Evolutionary conservation across 2,113 vertebrate genomes (phyloP).

Genomic region (Tricholaema leucomelas): DNA sequence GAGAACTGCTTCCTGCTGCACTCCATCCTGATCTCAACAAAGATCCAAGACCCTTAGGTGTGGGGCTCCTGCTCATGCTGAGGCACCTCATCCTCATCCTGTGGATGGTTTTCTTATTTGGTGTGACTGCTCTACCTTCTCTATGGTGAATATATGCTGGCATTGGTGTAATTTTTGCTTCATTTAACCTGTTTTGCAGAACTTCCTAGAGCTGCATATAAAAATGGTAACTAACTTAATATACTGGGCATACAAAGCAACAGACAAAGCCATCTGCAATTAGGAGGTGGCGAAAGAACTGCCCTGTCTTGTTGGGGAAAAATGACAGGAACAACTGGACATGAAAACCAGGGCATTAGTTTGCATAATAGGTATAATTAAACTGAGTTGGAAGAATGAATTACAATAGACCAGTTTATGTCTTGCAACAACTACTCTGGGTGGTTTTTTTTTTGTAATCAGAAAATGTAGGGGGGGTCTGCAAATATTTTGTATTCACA

Average conservation of each 20-base stretch:
- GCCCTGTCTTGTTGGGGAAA: not conserved
- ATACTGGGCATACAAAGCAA: not conserved
- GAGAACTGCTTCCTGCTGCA: not conserved
- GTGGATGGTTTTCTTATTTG: no score
- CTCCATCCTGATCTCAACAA: not conserved
- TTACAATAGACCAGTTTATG: not conserved
- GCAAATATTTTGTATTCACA: not conserved
- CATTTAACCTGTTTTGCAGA: not conserved
- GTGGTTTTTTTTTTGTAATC: not conserved
- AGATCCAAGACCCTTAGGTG: no score
- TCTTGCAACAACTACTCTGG: not conserved
- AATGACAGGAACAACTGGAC: not conserved
- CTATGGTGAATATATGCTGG: no score
- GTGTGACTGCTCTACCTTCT: no score
- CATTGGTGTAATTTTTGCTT: no score
- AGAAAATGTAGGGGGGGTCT: not conserved
- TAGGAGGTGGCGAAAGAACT: not conserved
- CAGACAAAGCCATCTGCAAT: not conserved
- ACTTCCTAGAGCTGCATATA: not conserved
- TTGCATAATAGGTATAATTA: not conserved
- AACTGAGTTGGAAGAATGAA: not conserved
- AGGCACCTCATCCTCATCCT: no score
- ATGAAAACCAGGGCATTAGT: not conserved
- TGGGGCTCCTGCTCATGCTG: no score
- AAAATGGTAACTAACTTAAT: no score